phyloP scores from a whole-genome alignment of 23 tunicate species.

The Styela clava region DNA sequence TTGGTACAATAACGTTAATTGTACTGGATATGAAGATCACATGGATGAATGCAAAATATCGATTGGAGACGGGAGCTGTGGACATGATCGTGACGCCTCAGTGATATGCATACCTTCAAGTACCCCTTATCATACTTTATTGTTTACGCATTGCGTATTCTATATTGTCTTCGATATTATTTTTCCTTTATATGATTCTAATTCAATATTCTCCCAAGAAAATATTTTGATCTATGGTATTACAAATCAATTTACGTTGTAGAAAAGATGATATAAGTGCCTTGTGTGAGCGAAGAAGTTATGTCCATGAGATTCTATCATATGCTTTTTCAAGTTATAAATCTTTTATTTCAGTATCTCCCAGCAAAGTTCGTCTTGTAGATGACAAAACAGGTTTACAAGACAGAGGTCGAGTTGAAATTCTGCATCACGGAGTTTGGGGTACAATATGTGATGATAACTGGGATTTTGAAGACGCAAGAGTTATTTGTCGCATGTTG shows the following conservation, averaged over 20 bases:
- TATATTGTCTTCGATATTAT: too few species aligned
- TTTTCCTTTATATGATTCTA: too few species aligned
- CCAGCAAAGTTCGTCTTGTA: neutral
- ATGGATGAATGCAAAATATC: neutral
- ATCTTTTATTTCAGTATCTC: neutral
- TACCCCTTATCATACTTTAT: too few species aligned
- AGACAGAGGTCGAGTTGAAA: conserved; percentile 47
- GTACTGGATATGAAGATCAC: neutral
- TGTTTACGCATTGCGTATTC: too few species aligned
- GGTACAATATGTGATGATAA: conserved; percentile 45
- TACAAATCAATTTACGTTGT: too few species aligned
- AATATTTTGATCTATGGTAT: too few species aligned
- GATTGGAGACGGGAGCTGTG: neutral
- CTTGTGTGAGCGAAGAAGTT: too few species aligned
- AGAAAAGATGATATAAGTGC: too few species aligned
- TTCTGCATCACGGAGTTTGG: conserved; percentile 35
- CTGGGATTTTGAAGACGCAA: conserved; percentile 27
- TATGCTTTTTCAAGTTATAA: too few species aligned
- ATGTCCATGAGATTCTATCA: too few species aligned
- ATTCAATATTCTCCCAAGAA: too few species aligned
- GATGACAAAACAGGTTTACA: neutral
- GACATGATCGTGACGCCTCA: neutral
- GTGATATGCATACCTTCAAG: neutral
- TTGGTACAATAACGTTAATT: neutral
- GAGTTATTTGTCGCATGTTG: conserved; percentile 15